These are phyloP conservation scores for silkworm (Bombyx mori) DNA, from an alignment of 1,140 invertebrate genomes.

Conservation along the genomic window DNA sequence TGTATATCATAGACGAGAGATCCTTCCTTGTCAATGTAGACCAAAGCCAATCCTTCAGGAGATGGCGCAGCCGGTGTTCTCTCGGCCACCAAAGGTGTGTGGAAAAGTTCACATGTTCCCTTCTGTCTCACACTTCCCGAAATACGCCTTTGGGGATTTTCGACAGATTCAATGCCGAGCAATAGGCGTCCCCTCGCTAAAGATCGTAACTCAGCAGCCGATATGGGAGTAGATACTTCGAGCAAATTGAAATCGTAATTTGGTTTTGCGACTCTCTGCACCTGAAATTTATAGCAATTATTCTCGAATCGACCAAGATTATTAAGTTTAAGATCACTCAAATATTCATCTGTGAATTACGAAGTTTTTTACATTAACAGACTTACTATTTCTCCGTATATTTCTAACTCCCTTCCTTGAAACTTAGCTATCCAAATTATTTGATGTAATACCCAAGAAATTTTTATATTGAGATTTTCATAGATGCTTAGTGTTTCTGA, in stretches of 20 bases:
- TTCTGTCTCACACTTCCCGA: conserved; percentile 78
- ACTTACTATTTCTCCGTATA: too few relatives aligned
- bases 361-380: too few relatives aligned
- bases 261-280: conserved; percentile 76
- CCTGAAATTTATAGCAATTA: conserved; percentile 23
- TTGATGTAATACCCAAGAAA: too few relatives aligned
- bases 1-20: conserved; percentile 82
- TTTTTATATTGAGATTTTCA: too few relatives aligned
- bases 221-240: conserved; percentile 81
- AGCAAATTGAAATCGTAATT: conserved; percentile 81
- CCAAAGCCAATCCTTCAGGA: conserved; percentile 80
- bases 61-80: conserved; percentile 57
- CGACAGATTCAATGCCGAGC: conserved; percentile 77
- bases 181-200: conserved; percentile 80
- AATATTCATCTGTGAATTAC: too few relatives aligned
- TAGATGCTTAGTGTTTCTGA: too few relatives aligned
- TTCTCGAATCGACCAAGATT: too few relatives aligned
- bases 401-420: too few relatives aligned
- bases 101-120: conserved; percentile 86
- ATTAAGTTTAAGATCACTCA: too few relatives aligned
- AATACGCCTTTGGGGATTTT: conserved; percentile 75
- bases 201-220: conserved; percentile 78
- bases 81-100: conserved; percentile 74
- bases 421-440: too few relatives aligned
- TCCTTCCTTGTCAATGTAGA: conserved; percentile 83